Conservation (phyloP, 2,888 invertebrate species). For the Cheilosia pagana region DNA sequence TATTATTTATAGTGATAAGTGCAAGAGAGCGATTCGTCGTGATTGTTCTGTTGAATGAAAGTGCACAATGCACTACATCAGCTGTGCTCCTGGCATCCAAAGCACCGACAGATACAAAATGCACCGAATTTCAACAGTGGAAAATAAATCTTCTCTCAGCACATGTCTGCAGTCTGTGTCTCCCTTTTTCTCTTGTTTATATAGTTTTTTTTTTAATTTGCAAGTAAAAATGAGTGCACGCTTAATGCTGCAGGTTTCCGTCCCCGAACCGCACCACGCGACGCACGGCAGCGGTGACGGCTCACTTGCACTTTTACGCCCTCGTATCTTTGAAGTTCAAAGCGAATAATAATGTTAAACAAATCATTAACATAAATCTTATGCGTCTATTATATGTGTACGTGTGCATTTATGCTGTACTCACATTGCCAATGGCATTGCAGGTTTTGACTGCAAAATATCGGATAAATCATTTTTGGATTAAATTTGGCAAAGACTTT, state of each 20-base stretch:
- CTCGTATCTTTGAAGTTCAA: slow-evolving; percentile 61
- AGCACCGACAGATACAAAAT: slow-evolving; percentile 16
- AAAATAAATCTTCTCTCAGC: slow-evolving; percentile 1
- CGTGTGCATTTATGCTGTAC: slow-evolving; percentile 7
- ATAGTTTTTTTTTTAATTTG: neutral
- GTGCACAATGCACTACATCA: slow-evolving; percentile 20
- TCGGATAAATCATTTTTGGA: slow-evolving; percentile 33
- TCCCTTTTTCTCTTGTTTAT: neutral
- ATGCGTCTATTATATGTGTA: slow-evolving; percentile 25
- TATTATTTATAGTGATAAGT: slow-evolving; percentile 29
- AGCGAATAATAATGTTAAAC: slow-evolving; percentile 57
- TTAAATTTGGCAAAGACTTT: slow-evolving; percentile 42
- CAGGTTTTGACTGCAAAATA: neutral
- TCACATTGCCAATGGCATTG: slow-evolving; percentile 33
- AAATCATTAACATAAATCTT: slow-evolving; percentile 60
- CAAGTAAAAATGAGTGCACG: neutral
- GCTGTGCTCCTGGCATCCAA: slow-evolving; percentile 23
- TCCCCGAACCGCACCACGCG: neutral
- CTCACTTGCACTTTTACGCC: slow-evolving; percentile 26
- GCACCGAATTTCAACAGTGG: slow-evolving; percentile 1
- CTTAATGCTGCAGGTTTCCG: slow-evolving; percentile 4
- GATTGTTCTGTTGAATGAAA: slow-evolving; percentile 25
- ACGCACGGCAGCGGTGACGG: neutral
- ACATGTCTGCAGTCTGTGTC: neutral
- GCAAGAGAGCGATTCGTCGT: neutral